A percentile compares a stretch with the other conserved stretches of the same genome.
Conservation (phyloP, 1,140 invertebrate species). For the Trypoxylus dichotomus region DNA sequence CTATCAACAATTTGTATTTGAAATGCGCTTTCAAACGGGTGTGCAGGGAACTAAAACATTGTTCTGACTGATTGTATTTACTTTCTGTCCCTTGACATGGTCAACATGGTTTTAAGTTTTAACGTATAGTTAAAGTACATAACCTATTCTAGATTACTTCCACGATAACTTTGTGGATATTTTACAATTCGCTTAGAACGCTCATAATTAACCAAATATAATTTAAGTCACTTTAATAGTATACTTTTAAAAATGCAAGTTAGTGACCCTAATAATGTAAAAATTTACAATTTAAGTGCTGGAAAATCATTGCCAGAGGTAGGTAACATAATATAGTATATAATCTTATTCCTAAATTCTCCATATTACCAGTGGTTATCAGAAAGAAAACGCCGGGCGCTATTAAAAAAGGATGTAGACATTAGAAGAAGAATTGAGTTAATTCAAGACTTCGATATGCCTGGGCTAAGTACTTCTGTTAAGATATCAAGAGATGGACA, state of each 20-base stretch:
- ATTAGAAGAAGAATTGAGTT: constrained; percentile 89
- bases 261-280: constrained; percentile 88
- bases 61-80: too few relatives aligned
- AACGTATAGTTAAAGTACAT: too few relatives aligned
- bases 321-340: constrained; percentile 51
- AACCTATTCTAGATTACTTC: too few relatives aligned
- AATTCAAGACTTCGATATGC: constrained; percentile 99
- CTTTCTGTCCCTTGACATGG: too few relatives aligned
- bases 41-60: too few relatives aligned
- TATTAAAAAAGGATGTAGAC: constrained; percentile 91
- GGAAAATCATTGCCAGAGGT: constrained; percentile 97
- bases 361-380: constrained; percentile 82
- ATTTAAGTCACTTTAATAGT: not conserved
- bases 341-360: not conserved
- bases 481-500: constrained; percentile 89
- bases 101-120: too few relatives aligned
- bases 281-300: constrained; percentile 96
- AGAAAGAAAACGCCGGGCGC: constrained; percentile 80
- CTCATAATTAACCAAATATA: too few relatives aligned
- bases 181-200: too few relatives aligned
- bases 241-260: constrained; percentile 65
- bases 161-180: too few relatives aligned
- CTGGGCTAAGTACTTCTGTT: constrained; percentile 84
- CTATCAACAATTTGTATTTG: too few relatives aligned
- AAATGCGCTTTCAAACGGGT: too few relatives aligned